Base-by-base conservation (phyloP, 2,113 vertebrate species). In the Pelobates fuscus region DNA sequence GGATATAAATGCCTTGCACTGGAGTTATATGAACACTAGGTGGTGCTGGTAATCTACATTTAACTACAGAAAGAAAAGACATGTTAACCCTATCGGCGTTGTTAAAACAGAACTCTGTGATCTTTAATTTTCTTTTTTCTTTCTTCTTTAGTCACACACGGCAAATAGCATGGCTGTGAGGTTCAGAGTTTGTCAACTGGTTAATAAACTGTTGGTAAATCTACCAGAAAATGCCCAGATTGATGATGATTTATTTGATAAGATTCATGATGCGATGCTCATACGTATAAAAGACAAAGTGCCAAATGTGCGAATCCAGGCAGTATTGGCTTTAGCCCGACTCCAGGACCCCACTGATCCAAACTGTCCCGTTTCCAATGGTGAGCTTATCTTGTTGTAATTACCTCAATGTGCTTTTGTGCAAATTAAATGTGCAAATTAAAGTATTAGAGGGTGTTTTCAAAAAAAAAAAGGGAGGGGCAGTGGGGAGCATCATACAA, bases 221-320 rank as follows among this genome's bases (percentile, higher is more conserved):
- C 91, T 99, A 92, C 93, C 95, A 21, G 97, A 98, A 84, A 93
- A 98, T 65, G 96, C 95, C 18, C 94, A 95, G 86, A 96, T 99
- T 52, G 95, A 98, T 15, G 95, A 96, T 54, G 94, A 94, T 59
- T 87, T 98, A 57, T 99, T 96, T 82, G 95, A 97, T 80, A 85
- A 84, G 77, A 97, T 98, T 80, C 96, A 98, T 58, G 90, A 92
- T 82, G 92, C 93, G 66, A 98, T 99, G 96, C 83, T 98, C 76
- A 79, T 93, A 57, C 92, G 97, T 57, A 82, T 96, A 81, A 94
- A 93, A 26, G 97, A 99, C 86, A 97, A 95, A 82, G 94, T 96
- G 85, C 91, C 97, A 6, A 98, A 94, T 77, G 96, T 99, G 75
- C 91, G 95, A 78, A 94, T 97, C 80, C 96, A 98, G 80, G 96